These are phyloP conservation scores for Phytoseiulus persimilis DNA, from an alignment of 2,888 invertebrate species.

Conservation along the genomic window DNA sequence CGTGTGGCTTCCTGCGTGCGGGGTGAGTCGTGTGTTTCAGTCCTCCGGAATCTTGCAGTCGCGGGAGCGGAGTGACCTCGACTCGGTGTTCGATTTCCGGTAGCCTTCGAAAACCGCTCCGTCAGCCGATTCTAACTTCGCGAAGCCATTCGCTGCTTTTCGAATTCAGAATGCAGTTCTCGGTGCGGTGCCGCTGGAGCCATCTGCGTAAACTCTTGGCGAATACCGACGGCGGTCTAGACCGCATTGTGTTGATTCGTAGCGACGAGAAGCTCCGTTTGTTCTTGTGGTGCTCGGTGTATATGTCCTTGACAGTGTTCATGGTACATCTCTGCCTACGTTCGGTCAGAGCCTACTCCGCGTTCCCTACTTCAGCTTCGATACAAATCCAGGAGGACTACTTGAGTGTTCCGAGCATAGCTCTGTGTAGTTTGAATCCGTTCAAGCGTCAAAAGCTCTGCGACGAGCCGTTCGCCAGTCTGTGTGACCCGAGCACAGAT, in stretches of 20 bases:
- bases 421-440: not conserved
- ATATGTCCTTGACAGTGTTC: not conserved
- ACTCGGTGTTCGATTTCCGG: not conserved
- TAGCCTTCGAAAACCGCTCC: not conserved
- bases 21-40: no score
- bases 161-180: not conserved
- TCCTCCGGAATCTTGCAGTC: not conserved
- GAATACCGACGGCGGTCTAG: not conserved
- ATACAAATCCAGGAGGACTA: not conserved
- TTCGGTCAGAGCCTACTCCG: not conserved
- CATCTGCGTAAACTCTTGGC: not conserved
- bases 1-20: no score
- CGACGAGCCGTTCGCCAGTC: not conserved
- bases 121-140: not conserved
- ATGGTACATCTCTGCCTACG: not conserved
- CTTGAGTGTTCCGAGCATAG: not conserved
- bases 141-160: not conserved
- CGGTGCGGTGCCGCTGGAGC: not conserved
- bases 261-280: not conserved
- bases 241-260: not conserved
- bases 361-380: not conserved
- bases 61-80: not conserved
- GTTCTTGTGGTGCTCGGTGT: not conserved
- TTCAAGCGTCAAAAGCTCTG: not conserved
- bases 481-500: not conserved